Evolutionary conservation across 2,113 vertebrate genomes (phyloP).

Genomic region (Microtus pennsylvanicus): DNA sequence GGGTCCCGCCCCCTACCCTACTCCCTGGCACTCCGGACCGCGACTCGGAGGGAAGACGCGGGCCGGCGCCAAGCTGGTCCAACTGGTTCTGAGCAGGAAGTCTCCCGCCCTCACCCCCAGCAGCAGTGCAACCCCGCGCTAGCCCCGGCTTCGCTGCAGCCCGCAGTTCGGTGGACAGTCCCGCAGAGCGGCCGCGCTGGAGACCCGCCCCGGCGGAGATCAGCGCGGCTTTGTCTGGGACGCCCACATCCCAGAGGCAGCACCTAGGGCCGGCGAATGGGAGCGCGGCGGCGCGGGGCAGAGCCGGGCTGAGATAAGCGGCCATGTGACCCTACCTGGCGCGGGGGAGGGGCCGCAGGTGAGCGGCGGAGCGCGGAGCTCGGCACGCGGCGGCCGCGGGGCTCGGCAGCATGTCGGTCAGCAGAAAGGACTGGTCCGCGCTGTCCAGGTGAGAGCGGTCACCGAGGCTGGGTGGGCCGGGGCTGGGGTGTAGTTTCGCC

Average conservation of each 20-base stretch:
- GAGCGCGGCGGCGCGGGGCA: slow-evolving; percentile 70
- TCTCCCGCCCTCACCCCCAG: slow-evolving; percentile 81
- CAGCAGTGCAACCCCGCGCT: slow-evolving; percentile 58
- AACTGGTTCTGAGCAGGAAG: slow-evolving; percentile 88
- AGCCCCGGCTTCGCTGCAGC: not conserved
- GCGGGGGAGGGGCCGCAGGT: slow-evolving; percentile 90
- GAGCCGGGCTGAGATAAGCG: slow-evolving; percentile 85
- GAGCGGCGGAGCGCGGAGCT: slow-evolving; percentile 40
- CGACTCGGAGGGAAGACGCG: slow-evolving; percentile 73
- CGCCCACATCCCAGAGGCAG: slow-evolving; percentile 62
- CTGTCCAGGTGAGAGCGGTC: slow-evolving; percentile 92
- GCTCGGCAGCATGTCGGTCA: slow-evolving; percentile 88
- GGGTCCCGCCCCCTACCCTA: slow-evolving; percentile 74
- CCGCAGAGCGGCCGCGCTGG: not conserved
- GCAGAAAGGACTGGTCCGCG: slow-evolving; percentile 94
- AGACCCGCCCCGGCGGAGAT: not conserved
- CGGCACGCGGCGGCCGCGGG: slow-evolving; percentile 45
- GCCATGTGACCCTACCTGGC: slow-evolving; percentile 89
- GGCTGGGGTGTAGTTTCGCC: not conserved
- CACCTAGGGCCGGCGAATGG: slow-evolving; percentile 78
- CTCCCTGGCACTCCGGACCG: slow-evolving; percentile 73
- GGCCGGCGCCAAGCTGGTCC: slow-evolving; percentile 83
- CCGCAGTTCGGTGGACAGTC: not conserved
- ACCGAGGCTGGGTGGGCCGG: not conserved
- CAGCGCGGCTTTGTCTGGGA: slow-evolving; percentile 48